These are phyloP conservation scores for Echeneis naucrates DNA, from an alignment of 2,797 vertebrate species.

Conservation along the genomic window DNA sequence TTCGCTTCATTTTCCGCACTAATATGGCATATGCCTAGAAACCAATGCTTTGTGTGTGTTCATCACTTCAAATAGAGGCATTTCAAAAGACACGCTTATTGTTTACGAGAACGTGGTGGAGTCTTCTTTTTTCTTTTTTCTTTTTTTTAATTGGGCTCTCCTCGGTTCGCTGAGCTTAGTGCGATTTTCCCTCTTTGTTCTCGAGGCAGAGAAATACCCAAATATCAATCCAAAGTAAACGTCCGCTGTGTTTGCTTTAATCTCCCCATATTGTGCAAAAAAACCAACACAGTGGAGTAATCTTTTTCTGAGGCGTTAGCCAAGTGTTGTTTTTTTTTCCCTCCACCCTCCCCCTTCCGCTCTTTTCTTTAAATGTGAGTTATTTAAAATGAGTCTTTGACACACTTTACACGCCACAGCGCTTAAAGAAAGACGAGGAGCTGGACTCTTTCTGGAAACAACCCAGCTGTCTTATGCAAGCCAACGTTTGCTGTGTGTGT, in stretches of 20 bases:
- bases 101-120: constrained; percentile 38
- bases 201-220: constrained; percentile 58
- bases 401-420: constrained; percentile 55
- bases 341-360: too few species aligned
- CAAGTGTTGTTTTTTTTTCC: constrained; percentile 38
- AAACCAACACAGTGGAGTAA: constrained; percentile 58
- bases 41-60: constrained; percentile 14
- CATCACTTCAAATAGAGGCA: constrained; percentile 49
- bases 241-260: constrained; percentile 70
- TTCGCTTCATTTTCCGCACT: constrained; percentile 22
- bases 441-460: constrained; percentile 44
- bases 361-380: constrained; percentile 32
- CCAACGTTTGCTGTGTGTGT: background rate
- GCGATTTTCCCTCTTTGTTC: constrained; percentile 63
- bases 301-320: constrained; percentile 58
- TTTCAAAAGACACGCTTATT: constrained; percentile 55
- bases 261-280: constrained; percentile 60
- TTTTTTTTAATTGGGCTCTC: constrained; percentile 70
- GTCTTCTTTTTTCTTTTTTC: constrained; percentile 4
- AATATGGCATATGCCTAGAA: constrained; percentile 31
- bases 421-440: constrained; percentile 54
- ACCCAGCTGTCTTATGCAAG: constrained; percentile 31
- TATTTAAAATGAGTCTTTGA: constrained; percentile 60
- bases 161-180: constrained; percentile 63
- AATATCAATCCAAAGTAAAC: constrained; percentile 77